A percentile compares a stretch with the other conserved stretches of the same genome.
Evolutionary conservation across 1,140 invertebrate genomes (phyloP).

Genomic region (Sogatella furcifera): DNA sequence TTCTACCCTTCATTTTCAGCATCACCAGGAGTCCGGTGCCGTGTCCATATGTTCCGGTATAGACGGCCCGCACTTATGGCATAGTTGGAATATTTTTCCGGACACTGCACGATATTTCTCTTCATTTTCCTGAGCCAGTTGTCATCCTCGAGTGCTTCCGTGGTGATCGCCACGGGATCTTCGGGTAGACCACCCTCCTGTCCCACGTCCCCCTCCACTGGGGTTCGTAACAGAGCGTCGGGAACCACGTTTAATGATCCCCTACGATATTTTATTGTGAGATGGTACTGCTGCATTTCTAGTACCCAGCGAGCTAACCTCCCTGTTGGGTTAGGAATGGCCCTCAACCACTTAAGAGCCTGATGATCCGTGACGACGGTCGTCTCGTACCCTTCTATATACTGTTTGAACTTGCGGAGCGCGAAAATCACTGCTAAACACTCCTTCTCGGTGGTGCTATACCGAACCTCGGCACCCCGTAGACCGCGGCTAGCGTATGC

Average conservation of each 20-base stretch:
- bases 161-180: too few species aligned
- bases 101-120: too few species aligned
- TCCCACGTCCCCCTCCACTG: too few species aligned
- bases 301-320: slow-evolving; percentile 30
- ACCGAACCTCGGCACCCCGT: slow-evolving; percentile 31
- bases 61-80: too few species aligned
- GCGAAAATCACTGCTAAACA: slow-evolving; percentile 32
- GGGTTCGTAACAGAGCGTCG: slow-evolving; percentile 6
- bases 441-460: slow-evolving; percentile 35
- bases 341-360: slow-evolving; percentile 36
- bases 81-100: too few species aligned
- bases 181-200: too few species aligned
- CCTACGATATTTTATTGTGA: slow-evolving; percentile 18
- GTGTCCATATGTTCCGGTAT: too few species aligned
- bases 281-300: slow-evolving; percentile 27
- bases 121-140: too few species aligned
- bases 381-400: slow-evolving; percentile 29
- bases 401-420: slow-evolving; percentile 29
- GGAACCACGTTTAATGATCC: slow-evolving; percentile 19
- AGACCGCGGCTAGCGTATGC: slow-evolving; percentile 34
- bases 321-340: slow-evolving; percentile 31
- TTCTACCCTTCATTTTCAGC: too few species aligned
- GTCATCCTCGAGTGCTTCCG: too few species aligned
- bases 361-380: slow-evolving; percentile 32
- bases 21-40: too few species aligned